Base-by-base conservation (phyloP, 2,797 vertebrate genomes). In the Eutrigla gurnardus region DNA sequence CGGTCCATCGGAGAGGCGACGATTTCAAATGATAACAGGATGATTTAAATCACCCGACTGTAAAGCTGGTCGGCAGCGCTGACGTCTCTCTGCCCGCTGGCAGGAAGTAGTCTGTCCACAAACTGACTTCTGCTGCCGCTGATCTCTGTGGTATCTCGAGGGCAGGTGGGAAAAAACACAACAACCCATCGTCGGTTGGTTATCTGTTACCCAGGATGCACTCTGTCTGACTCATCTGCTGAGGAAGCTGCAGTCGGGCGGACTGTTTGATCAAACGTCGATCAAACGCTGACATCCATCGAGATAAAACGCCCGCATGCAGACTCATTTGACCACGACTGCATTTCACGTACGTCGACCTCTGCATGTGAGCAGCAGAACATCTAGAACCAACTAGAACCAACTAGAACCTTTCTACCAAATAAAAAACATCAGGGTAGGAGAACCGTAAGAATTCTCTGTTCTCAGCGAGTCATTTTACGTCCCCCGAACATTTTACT, bases 141-240 rank as follows among this genome's bases (percentile, higher is more conserved):
- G 6, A 33, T 43, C 14, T 35, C 13, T 35, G 10, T 9, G n/a
- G 14, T 43, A 25, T 53, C 17, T 42, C 10, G n/a, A 25, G 25
- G 10, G 12, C 15, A 3, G 14, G 10, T 32, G 17, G 15, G 36
- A 13, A 6, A 42, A 10, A 25, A 37, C 46, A 25, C 25, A 25
- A 25, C 25, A 25, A 25, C 25, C 25, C 25, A 61, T 1, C 43
- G 52, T 12, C 32, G 33, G 14, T 18, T 7, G 33, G 54, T 13
- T n/a, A 18, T 32, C 18, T 8, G 35, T 33, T 1, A 37, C 73
- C 33, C 73, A 75, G 40, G 42, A 62, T 61, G 64, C 65, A 55
- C 35, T 68, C 43, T 69, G 57, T 33, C 8, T 58, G 52, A 67
- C 42, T 64, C 18, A 17, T 18, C 39, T 42, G 46, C 7, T 39